These are phyloP conservation scores for Oryctolagus cuniculus DNA, from an alignment of 2,113 vertebrate species.

Conservation along the genomic window mOryCun1.1 NC_091441.1:95332001-95332500, in stretches of 20 bases:
- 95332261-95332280: too few species aligned
- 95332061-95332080: neutral
- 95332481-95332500: rapidly evolving
- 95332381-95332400: neutral
- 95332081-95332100: neutral
- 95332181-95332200: neutral
- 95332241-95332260: rapidly evolving
- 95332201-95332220: neutral
- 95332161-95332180: neutral
- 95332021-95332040: neutral
- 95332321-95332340: neutral
- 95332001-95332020: rapidly evolving
- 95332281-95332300: neutral
- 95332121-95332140: neutral
- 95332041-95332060: neutral
- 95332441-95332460: neutral
- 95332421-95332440: neutral
- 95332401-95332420: neutral
- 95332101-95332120: neutral
- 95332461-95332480: neutral
- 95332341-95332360: neutral
- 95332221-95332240: too few species aligned
- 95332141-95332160: neutral
- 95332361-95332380: neutral
- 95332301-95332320: neutral